Evolutionary conservation across 2,797 vertebrate genomes (phyloP).

Genomic region (Bradypodion pumilum): DNA sequence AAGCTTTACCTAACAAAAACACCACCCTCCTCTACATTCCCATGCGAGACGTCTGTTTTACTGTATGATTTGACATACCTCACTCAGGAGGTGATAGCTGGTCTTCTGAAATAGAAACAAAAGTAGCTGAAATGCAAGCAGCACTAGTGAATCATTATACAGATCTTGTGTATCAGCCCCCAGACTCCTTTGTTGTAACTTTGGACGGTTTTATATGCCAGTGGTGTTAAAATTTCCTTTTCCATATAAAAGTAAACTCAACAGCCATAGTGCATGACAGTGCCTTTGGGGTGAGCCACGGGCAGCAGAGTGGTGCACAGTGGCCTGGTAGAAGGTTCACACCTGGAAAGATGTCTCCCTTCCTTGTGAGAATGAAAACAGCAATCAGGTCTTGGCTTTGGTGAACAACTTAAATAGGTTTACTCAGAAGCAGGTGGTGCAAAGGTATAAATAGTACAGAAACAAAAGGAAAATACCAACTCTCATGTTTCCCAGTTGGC

Average conservation of each 20-base stretch:
- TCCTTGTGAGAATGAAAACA: no score
- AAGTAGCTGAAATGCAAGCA: constrained; percentile 2
- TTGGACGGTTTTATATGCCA: neutral
- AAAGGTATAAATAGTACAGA: no score
- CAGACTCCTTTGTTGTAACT: neutral
- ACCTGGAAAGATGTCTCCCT: no score
- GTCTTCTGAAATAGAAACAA: constrained; percentile 16
- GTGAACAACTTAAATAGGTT: no score
- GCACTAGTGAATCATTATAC: neutral
- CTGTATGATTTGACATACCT: constrained; percentile 7
- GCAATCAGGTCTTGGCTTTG: no score
- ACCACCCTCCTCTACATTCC: neutral
- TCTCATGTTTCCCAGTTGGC: no score
- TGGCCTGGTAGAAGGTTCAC: no score
- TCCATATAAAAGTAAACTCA: neutral
- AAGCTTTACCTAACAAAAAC: constrained; percentile 13
- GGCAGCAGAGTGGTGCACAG: no score
- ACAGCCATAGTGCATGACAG: no score
- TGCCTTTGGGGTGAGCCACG: no score
- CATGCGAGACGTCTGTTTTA: constrained; percentile 9
- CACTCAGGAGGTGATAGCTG: constrained; percentile 24
- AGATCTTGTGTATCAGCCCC: neutral
- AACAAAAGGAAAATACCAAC: no score
- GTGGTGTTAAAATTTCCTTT: neutral
- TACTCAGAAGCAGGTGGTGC: no score